Conservation (phyloP, 2,113 vertebrate genomes). For the Opisthocomus hoazin region DNA sequence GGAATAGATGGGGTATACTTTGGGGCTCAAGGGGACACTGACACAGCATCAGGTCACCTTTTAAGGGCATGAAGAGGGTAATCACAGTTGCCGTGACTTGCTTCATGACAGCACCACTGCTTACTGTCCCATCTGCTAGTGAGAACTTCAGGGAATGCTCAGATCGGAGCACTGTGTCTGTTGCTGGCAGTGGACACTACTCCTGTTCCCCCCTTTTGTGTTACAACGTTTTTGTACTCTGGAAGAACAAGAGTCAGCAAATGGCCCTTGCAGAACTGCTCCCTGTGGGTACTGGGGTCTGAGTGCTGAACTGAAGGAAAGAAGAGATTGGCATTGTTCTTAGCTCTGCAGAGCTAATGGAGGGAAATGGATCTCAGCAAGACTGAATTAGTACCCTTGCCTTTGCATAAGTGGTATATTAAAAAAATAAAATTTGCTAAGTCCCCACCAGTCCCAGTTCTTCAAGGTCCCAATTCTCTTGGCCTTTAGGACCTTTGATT, state of each 20-base stretch:
- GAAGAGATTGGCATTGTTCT: background rate
- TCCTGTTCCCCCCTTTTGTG: background rate
- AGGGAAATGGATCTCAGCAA: conserved; percentile 3
- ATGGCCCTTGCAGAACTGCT: background rate
- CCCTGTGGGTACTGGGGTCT: background rate
- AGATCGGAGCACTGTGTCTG: conserved; percentile 36
- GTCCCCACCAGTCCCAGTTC: background rate
- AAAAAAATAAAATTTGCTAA: background rate
- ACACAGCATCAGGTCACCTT: background rate
- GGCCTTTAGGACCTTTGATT: background rate
- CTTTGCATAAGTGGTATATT: background rate
- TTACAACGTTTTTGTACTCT: conserved; percentile 8
- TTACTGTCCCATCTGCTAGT: conserved; percentile 8
- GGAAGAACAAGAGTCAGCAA: background rate
- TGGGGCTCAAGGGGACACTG: background rate
- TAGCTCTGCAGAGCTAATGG: background rate
- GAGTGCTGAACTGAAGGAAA: background rate
- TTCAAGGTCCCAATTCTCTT: background rate
- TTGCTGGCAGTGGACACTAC: conserved; percentile 69
- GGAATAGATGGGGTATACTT: background rate
- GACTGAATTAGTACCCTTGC: background rate
- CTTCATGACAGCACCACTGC: background rate
- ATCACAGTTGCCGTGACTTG: conserved; percentile 12
- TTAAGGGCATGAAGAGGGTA: conserved; percentile 1
- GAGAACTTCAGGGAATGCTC: background rate